Percentiles rank a stretch among this genome's conserved stretches.
phyloP scores from a whole-genome alignment of 2,113 vertebrate genomes.

The Paraplagusia blochii region DNA sequence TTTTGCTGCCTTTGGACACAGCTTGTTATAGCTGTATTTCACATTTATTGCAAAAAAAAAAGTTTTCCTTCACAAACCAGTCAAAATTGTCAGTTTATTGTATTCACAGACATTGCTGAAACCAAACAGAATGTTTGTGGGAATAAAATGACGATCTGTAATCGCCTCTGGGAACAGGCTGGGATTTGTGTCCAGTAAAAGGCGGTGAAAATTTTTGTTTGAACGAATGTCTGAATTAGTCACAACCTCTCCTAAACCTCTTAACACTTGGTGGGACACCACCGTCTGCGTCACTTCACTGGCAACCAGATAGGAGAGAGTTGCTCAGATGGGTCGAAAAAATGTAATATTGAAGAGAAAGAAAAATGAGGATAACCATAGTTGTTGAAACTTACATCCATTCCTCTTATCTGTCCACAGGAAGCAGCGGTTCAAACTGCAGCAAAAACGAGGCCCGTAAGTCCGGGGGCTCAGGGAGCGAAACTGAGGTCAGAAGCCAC shows the following conservation, averaged over 20 bases:
- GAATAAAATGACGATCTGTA: conserved; percentile 39
- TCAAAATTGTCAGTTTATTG: conserved; percentile 5
- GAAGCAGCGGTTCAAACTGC: conserved; percentile 95
- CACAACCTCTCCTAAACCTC: conserved; percentile 40
- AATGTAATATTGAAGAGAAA: neutral
- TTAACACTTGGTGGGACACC: conserved; percentile 46
- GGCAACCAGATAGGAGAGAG: conserved; percentile 9
- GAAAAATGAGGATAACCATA: too few relatives aligned
- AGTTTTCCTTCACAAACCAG: conserved; percentile 2
- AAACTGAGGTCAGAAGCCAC: conserved; percentile 84
- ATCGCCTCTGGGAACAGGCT: conserved; percentile 31
- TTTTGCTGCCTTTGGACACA: neutral
- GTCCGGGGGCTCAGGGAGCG: conserved; percentile 86
- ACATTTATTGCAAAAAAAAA: neutral
- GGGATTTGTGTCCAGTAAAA: conserved; percentile 18
- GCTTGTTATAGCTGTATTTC: neutral
- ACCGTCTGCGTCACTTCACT: conserved; percentile 18
- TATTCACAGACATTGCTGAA: conserved; percentile 12
- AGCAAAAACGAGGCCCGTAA: conserved; percentile 85
- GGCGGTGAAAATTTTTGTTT: conserved; percentile 7
- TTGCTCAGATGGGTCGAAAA: conserved; percentile 10
- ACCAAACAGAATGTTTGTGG: conserved; percentile 19
- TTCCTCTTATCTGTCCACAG: conserved; percentile 26
- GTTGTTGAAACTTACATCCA: neutral
- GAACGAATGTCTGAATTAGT: conserved; percentile 43